phyloP scores from a whole-genome alignment of 2,797 vertebrate genomes.

The Pseudotriccus pelzelni region DNA sequence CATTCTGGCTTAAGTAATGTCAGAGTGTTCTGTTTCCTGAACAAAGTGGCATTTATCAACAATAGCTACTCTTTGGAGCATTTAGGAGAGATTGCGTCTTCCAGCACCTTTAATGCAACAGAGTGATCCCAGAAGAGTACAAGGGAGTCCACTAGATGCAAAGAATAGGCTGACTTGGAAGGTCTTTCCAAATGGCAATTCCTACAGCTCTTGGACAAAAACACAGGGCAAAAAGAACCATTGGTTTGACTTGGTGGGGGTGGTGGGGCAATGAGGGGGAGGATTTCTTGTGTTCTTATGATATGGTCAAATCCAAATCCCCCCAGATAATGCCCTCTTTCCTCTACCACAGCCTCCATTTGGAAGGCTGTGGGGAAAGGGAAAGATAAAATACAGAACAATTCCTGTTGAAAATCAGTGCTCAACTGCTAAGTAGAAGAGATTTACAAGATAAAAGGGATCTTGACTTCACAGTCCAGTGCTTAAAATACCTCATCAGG shows the following conservation, averaged over 20 bases:
- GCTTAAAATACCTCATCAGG: background rate
- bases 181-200: background rate
- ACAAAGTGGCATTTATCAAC: background rate
- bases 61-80: background rate
- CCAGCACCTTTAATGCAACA: background rate
- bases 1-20: background rate
- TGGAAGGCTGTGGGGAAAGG: background rate
- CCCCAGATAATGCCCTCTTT: background rate
- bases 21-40: background rate
- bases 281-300: background rate
- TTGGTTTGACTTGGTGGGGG: background rate
- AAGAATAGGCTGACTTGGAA: background rate
- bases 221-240: background rate
- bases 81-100: background rate
- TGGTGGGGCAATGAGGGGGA: no score
- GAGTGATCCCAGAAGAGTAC: background rate
- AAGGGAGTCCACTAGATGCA: background rate
- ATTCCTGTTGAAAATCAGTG: background rate
- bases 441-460: background rate
- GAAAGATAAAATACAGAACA: background rate
- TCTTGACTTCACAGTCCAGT: background rate
- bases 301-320: background rate
- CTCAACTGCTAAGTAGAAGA: background rate
- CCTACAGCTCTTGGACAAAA: background rate
- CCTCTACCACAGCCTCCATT: rapidly evolving